These are phyloP conservation scores for Sylvilagus floridanus DNA, from an alignment of 2,797 vertebrate genomes.

Conservation along the genomic window DNA sequence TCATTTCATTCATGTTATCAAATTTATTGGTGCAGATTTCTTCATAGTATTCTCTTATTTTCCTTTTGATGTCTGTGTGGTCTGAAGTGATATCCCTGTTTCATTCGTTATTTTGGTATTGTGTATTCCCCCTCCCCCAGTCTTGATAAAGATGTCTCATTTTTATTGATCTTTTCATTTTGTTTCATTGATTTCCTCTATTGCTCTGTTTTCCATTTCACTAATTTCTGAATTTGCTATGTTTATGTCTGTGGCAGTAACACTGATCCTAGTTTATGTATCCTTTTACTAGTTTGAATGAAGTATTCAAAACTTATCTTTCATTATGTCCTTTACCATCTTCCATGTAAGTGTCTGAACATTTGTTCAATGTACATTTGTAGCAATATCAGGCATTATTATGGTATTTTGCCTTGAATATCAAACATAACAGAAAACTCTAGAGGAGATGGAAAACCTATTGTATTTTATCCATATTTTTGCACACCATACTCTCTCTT, in stretches of 20 bases:
- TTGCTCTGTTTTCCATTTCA: background rate
- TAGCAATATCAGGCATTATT: background rate
- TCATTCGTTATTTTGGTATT: no score
- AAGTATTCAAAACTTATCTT: background rate
- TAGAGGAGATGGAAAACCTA: background rate
- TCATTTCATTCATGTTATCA: background rate
- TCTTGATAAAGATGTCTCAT: background rate
- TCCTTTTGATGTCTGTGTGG: background rate
- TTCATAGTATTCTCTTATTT: background rate
- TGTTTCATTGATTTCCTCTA: background rate
- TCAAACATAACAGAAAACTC: background rate
- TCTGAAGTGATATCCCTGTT: background rate
- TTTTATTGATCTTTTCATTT: background rate
- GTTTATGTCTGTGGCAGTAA: background rate
- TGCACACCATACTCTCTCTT: background rate
- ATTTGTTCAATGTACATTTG: background rate
- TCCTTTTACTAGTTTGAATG: background rate
- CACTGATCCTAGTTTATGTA: background rate
- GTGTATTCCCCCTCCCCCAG: no score
- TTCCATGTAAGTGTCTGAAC: background rate
- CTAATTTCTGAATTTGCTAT: background rate
- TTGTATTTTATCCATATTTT: background rate
- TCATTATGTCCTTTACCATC: background rate
- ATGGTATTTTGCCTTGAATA: background rate
- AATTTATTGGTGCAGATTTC: background rate